Evolutionary conservation across 1,140 invertebrate genomes (phyloP), one percentile per base, ranked within the genome.

Genomic region (Acromyrmex echinatior): DNA sequence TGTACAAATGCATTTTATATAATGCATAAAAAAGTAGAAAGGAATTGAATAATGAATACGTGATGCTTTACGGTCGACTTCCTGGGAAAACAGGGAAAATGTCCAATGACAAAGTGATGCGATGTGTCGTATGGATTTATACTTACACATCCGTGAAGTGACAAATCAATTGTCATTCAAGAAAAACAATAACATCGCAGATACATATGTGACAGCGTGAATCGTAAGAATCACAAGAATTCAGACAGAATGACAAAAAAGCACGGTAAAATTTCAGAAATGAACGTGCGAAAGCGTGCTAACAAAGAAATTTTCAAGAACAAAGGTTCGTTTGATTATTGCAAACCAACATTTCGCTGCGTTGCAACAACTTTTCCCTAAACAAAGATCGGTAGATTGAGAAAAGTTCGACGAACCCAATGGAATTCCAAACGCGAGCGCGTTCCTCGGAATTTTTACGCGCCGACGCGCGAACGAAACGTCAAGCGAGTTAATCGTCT

Each of bases 391-490:
- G 4, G 31, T 35, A 51, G 28, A 21, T 21, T 6, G 58, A 25
- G 56, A 74, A 76, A 84, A 76, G 80, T 84, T 84, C 70, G 80
- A 84, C n/a, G 80, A 28, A 84, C 70, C 25, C 80, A 12, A 62
- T 84, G 80, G 70, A 84, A 84, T 84, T 84, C 68, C 70, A 84
- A 84, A 84, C 70, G 80, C 80, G 80, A 51, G 39, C 70, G 39
- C 39, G 25, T 74, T 82, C 56, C 65, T 25, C 14, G 21, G 39
- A 84, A 84, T 58, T 80, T 84, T 81, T 82, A 71, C 68, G 68
- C 45, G 21, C 31, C 56, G 49, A 45, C 45, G 31, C 31, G 31
- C 31, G 25, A 51, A 80, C 35, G 45, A 62, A 81, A 70, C 53
- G 63, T 82, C 31, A 71, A 49, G 28, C 56, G 25, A 31, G 35